Base-by-base conservation (phyloP, 2,888 invertebrate species). In the Leucophora obtusa region DNA sequence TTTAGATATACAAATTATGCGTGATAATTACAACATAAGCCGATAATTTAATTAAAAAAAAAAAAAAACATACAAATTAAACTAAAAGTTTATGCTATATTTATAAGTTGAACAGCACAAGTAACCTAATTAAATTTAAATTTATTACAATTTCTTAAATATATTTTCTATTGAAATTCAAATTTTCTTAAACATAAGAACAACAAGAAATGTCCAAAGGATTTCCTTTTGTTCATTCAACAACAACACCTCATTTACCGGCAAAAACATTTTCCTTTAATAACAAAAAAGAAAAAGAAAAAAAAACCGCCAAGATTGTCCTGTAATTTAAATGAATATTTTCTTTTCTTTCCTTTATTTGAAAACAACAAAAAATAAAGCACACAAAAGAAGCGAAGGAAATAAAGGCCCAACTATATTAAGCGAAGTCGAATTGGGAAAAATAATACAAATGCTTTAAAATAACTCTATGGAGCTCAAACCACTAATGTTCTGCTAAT, bases 271-370 rank as follows among this genome's bases (percentile, higher is more conserved):
- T 53, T 50, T 53, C n/a, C 54, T 35, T 18, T 35, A 21, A 63
- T 28, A 35, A 17, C 28, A 28, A 28, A 3, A 28, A 28, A 21
- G 1, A 28, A 28, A 28, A 28, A 28, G 7, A 28, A n/a, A 53
- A 33, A 33, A 33, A 65, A 35, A 35, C 14, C n/a, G 43, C 43
- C 53, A 38, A 66, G 43, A 24, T 77, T 62, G 66, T 62, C 35
- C 28, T 68, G 51, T 60, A 72, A 63, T 78, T 78, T 63, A 54
- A 79, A 69, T 79, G 62, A 58, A 73, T 63, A 33, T 43, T 56
- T 47, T 51, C 43, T 33, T 56, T 47, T 51, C 43, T 43, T 14
- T 17, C 18, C 28, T 33, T 47, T 50, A 18, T n/a, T 58, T 10
- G 14, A 68, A 63, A 62, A 68, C 17, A 54, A 62, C 43, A 17